Conservation (phyloP, 2,113 vertebrate species). For the Odontesthes bonariensis region DNA sequence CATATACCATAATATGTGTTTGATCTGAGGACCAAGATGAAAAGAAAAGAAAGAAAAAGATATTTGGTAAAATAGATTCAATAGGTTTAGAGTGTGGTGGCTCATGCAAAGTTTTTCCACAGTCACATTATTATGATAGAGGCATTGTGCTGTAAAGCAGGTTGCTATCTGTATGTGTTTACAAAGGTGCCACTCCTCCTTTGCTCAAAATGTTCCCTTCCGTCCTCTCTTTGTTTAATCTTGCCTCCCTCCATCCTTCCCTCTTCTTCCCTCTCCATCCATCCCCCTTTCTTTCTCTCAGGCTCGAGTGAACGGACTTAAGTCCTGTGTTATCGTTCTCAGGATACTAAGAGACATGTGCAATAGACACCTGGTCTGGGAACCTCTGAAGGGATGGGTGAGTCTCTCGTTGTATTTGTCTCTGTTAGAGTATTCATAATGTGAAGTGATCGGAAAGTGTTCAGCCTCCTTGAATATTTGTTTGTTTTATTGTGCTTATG, state of each 20-base stretch:
- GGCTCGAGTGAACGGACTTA: conserved; percentile 99
- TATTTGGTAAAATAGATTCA: neutral
- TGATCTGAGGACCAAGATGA: conserved; percentile 21
- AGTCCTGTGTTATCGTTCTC: conserved; percentile 98
- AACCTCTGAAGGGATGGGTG: conserved; percentile 99
- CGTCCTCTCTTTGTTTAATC: conserved; percentile 43
- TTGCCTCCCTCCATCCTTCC: conserved; percentile 14
- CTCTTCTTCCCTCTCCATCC: conserved; percentile 64
- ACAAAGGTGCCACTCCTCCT: conserved; percentile 19
- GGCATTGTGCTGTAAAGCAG: conserved; percentile 44
- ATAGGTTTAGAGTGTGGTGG: conserved; percentile 2
- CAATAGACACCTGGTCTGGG: conserved; percentile 96
- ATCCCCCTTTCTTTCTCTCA: conserved; percentile 83
- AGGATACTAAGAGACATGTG: conserved; percentile 98
- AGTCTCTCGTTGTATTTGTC: conserved; percentile 76
- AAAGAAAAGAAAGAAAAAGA: conserved; percentile 6
- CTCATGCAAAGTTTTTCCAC: conserved; percentile 13
- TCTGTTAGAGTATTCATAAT: neutral
- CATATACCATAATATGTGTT: neutral
- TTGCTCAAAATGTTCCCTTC: conserved; percentile 50
- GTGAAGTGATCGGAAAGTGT: neutral
- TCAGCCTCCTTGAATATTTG: too few relatives aligned
- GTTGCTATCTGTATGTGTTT: conserved; percentile 42
- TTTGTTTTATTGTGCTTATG: too few relatives aligned
- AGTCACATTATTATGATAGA: conserved; percentile 27